Base-by-base conservation (phyloP, 2,797 vertebrate genomes). In the Thalassophryne amazonica region DNA sequence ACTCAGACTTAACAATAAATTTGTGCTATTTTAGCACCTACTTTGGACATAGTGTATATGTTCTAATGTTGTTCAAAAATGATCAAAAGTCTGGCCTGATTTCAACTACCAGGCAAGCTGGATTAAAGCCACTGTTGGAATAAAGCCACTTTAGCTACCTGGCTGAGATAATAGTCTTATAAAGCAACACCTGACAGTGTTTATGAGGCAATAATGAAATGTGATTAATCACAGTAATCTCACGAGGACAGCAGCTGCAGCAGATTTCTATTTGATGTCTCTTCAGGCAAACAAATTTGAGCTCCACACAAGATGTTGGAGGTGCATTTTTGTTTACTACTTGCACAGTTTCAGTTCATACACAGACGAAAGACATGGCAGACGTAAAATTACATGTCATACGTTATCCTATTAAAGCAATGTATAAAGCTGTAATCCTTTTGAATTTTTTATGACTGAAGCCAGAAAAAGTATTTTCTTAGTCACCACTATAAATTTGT, bases 221-320 rank as follows among this genome's bases (percentile, higher is more conserved):
- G 70, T 69, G 71, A 77, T 77, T 73, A 77, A 58, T 48, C 49
- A 41, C 15, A 25, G 37, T 45, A 36, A 58, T 60, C 63, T 60
- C 40, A 17, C 52, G 6, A 43, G 31, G 12, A 46, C 29, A 39
- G 53, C 30, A 31, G 10, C 22, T 32, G 39, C n/a, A 37, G 7
- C 35, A 35, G 4, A 27, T 48, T 16, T 32, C 50, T 20, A 45
- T 60, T 49, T 1, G 31, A 64, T 41, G 52, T 41, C 24, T 15
- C 59, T 48, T 48, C 43, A 58, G 28, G 66, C 17, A 35, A 11
- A 36, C 24, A 34, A 57, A 67, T 42, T 33, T 49, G 20, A 25
- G 47, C 31, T 46, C 60, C 14, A 15, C 11, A 28, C 20, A 14
- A 41, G 33, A 48, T 37, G 50, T 19, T 2, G 2, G 27, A 50